Percentiles rank a stretch among this genome's conserved stretches.
Conservation (phyloP, 64 coral and sea anemone genomes). For the Pachyseris speciosa region DNA sequence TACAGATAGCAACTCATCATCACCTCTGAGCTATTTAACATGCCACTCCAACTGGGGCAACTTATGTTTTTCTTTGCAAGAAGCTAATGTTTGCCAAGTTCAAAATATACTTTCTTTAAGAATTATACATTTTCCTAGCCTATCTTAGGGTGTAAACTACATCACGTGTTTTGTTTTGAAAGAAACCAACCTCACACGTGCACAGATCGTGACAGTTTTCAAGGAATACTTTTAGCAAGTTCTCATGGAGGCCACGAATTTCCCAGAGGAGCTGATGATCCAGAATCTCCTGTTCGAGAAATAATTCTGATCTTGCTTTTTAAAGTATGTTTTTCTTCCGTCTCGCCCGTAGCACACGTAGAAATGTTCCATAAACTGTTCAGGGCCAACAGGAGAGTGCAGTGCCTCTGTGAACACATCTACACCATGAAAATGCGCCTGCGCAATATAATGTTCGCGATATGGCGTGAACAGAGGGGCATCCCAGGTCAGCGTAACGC, state of each 20-base stretch:
- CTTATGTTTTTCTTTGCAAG: too few species aligned
- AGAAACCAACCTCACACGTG: too few species aligned
- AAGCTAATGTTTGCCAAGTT: too few species aligned
- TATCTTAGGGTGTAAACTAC: too few species aligned
- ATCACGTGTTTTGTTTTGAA: too few species aligned
- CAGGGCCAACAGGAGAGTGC: constrained; percentile 84
- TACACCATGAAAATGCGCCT: constrained; percentile 87
- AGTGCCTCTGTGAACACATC: constrained; percentile 97
- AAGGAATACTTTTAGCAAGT: constrained; percentile 53
- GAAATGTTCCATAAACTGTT: constrained; percentile 96
- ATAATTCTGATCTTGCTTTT: constrained; percentile 91
- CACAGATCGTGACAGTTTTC: too few species aligned
- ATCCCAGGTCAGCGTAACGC: constrained; percentile 97
- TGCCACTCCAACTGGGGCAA: too few species aligned
- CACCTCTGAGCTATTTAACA: too few species aligned
- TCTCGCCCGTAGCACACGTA: constrained; percentile 97
- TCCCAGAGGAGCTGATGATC: constrained; percentile 91
- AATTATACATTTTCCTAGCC: neutral
- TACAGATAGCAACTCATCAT: too few species aligned
- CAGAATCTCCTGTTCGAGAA: constrained; percentile 97
- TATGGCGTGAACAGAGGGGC: constrained; percentile 92
- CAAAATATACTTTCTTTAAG: too few species aligned
- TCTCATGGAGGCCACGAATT: constrained; percentile 96
- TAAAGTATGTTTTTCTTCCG: constrained; percentile 98
- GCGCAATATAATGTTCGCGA: constrained; percentile 91